Conservation (phyloP, 2,797 vertebrate genomes). For the Pipistrellus pygmaeus region DNA sequence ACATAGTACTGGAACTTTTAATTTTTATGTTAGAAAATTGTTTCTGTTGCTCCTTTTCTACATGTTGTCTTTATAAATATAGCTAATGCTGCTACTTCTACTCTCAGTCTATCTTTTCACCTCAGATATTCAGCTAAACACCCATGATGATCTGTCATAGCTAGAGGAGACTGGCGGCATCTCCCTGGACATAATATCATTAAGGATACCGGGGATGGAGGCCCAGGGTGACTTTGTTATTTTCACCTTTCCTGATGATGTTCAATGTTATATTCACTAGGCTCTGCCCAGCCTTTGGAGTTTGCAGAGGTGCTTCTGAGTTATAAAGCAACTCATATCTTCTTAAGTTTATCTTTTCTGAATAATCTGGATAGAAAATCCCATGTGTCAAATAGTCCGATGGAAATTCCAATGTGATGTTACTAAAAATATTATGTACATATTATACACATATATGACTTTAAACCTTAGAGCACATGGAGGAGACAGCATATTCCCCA, state of each 20-base stretch:
- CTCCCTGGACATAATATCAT: neutral
- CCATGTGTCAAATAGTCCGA: neutral
- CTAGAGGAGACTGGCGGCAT: neutral
- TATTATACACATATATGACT: neutral
- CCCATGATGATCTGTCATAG: neutral
- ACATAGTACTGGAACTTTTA: neutral
- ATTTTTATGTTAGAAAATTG: slow-evolving; percentile 11
- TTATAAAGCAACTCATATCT: neutral
- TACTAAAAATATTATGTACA: neutral
- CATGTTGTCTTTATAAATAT: neutral
- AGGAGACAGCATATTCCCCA: neutral
- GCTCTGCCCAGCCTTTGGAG: slow-evolving; percentile 17
- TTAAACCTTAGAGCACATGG: neutral
- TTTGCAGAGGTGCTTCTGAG: slow-evolving; percentile 26
- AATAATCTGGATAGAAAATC: slow-evolving; percentile 7
- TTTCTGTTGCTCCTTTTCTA: slow-evolving; percentile 18
- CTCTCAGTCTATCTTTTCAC: neutral
- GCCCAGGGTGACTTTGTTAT: slow-evolving; percentile 6
- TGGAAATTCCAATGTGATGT: slow-evolving; percentile 35
- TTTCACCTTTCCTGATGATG: neutral
- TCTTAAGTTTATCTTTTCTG: neutral
- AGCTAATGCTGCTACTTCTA: neutral
- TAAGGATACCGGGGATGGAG: neutral
- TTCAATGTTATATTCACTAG: slow-evolving; percentile 19
- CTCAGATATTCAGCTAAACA: neutral